phyloP scores from a whole-genome alignment of 2,113 vertebrate genomes.

The Nymphicus hollandicus region DNA sequence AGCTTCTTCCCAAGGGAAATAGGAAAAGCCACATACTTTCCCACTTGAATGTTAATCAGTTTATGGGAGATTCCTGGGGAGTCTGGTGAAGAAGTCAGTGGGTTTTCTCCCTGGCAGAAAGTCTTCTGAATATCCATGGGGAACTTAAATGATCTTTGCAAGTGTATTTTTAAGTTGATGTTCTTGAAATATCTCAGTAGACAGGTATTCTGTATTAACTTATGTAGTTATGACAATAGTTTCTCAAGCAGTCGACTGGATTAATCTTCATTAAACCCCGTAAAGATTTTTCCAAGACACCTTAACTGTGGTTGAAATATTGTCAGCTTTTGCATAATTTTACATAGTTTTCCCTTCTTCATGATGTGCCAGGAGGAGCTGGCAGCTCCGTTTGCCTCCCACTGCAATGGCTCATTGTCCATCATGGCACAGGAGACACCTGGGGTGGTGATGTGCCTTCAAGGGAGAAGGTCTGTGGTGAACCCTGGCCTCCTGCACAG shows the following conservation, averaged over 20 bases:
- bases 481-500: background rate
- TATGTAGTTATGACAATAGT: background rate
- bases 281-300: background rate
- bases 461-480: rapidly evolving
- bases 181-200: background rate
- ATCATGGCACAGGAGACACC: rapidly evolving
- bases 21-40: background rate
- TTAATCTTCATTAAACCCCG: background rate
- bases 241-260: background rate
- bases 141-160: background rate
- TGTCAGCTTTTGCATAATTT: background rate
- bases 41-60: background rate
- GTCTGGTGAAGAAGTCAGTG: background rate
- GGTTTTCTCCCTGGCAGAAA: background rate
- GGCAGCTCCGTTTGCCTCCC: background rate
- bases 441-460: rapidly evolving
- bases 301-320: background rate
- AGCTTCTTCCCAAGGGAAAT: background rate
- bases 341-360: background rate
- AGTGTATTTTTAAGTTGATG: background rate
- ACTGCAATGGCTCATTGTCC: rapidly evolving
- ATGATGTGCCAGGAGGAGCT: background rate
- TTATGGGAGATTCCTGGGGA: background rate
- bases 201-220: background rate
- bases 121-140: background rate